Percentiles rank a stretch among this genome's conserved stretches.
phyloP scores from a whole-genome alignment of 37 sponge, comb jelly and placozoan genomes.

The Mnemiopsis leidyi region DNA sequence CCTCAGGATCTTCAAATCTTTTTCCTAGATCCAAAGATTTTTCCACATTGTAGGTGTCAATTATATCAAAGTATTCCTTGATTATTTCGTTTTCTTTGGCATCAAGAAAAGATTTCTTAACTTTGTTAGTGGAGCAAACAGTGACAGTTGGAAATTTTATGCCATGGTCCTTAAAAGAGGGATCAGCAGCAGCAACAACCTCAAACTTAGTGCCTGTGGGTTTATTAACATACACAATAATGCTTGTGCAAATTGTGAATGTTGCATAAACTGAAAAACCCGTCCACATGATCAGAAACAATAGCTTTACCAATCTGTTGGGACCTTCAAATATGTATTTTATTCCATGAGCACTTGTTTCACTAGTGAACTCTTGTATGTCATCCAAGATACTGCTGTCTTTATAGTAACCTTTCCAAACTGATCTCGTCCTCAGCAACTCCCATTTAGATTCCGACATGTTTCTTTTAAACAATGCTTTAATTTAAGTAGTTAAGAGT shows the following conservation, averaged over 20 bases:
- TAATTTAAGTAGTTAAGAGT: too few species aligned
- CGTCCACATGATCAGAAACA: neutral
- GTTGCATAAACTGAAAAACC: neutral
- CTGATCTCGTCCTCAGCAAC: too few species aligned
- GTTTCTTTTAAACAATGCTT: too few species aligned
- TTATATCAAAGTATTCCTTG: neutral
- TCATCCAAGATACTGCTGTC: neutral
- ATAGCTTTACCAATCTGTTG: neutral
- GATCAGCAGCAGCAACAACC: neutral
- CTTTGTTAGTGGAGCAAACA: neutral
- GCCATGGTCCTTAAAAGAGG: neutral
- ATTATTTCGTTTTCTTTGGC: neutral
- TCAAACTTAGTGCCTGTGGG: conserved; percentile 20
- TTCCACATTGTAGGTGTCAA: neutral
- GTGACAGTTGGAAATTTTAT: neutral
- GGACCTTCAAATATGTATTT: conserved; percentile 35
- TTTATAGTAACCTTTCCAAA: neutral
- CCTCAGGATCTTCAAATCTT: conserved; percentile 3
- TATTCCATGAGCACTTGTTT: conserved; percentile 34
- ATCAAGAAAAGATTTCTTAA: conserved; percentile 7
- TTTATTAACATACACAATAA: neutral
- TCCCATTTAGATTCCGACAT: too few species aligned
- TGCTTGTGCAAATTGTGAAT: neutral
- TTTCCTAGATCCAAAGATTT: neutral
- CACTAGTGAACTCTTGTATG: neutral